phyloP scores from a whole-genome alignment of 2,888 invertebrate species.

The Drosophila incognita region DNA sequence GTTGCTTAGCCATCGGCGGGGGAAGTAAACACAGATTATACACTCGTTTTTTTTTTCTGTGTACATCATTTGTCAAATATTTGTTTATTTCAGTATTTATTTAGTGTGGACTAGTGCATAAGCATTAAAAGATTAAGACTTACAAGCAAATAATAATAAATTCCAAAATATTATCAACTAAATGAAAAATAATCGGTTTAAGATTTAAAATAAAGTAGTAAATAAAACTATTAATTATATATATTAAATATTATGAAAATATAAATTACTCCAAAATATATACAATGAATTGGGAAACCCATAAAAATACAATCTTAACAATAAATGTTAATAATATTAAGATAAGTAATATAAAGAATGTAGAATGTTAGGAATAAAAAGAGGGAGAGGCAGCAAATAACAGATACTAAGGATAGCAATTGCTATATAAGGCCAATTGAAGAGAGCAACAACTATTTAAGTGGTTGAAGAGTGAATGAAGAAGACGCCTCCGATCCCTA shows the following conservation, averaged over 20 bases:
- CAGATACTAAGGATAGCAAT: accelerated
- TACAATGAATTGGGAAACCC: background rate
- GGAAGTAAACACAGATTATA: conserved; percentile 24
- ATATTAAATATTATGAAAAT: accelerated
- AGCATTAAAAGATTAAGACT: background rate
- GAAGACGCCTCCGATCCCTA: background rate
- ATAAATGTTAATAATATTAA: background rate
- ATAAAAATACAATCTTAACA: background rate
- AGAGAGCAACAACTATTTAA: background rate
- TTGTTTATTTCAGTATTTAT: background rate
- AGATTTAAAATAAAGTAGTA: background rate
- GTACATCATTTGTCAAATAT: background rate
- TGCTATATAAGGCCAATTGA: too few relatives aligned
- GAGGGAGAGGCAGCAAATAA: background rate
- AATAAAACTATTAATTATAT: accelerated
- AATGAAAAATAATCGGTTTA: background rate
- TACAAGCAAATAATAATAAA: background rate
- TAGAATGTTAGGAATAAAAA: background rate
- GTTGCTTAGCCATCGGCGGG: conserved; percentile 2
- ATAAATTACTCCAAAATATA: background rate
- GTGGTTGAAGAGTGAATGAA: background rate
- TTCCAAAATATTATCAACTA: accelerated
- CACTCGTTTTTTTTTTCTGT: background rate
- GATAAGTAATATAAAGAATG: background rate
- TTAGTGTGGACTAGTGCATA: background rate